Evolutionary conservation across 2,888 invertebrate species (phyloP), one percentile per base, ranked within the genome.

Genomic region (Tachina lurida): DNA sequence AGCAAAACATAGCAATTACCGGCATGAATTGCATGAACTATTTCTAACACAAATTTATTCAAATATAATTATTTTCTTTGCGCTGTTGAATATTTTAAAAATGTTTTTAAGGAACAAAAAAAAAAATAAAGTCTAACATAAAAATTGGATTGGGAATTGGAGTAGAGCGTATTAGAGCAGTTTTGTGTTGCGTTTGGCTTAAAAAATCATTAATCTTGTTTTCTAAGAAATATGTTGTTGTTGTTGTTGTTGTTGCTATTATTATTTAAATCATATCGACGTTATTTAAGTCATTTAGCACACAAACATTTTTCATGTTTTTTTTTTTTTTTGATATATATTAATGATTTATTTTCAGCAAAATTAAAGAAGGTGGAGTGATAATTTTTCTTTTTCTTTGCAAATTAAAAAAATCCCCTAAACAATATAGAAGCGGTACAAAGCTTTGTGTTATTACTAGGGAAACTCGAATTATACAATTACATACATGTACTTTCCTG

Each of bases 231-330:
- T 41, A 80, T 67, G 10, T 60, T 10, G 15, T 73, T 80, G 41
- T 41, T 65, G 22, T 54, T n/a, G 15, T 73, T 80, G 41, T 41
- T 65, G 22, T 45, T 67, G n/a, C n/a, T n/a, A 10, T 73, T 80
- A n/a, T 41, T 65, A 17, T 45, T 65, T 58, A 65, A 80, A 80
- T 67, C 73, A 65, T 56, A 71, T 17, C 19, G 70, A 22, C 19
- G 49, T 58, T 65, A 47, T 65, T 73, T 74, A 74, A 80, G 67
- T 80, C 73, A 67, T 80, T 71, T 60, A 68, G 68, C 68, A 60
- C 60, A 58, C 47, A 49, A 22, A 77, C 41, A 65, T 76, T 22
- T 54, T 47, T 17, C 5, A 2, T 70, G 4, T 31, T 1, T 60
- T 47, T 13, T 41, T 68, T 68, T 68, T 54, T 52, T 68, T 31